phyloP scores from a whole-genome alignment of 2,888 invertebrate genomes.

The Dicranocentrus wangi region DNA sequence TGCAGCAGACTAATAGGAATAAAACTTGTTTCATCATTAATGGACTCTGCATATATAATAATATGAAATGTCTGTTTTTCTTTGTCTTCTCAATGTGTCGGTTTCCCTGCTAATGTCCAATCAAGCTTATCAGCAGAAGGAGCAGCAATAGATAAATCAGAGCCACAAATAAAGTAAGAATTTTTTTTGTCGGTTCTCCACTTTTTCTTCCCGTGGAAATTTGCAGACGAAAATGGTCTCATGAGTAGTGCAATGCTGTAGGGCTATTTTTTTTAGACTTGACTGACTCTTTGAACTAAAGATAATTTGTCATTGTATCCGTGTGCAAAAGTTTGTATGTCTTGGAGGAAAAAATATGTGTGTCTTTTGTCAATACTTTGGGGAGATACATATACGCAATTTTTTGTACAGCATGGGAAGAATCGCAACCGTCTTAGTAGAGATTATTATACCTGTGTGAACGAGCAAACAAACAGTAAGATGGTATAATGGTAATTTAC shows the following conservation, averaged over 20 bases:
- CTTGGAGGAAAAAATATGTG: background rate
- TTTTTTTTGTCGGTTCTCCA: background rate
- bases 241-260: background rate
- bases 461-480: too few relatives aligned
- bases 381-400: background rate
- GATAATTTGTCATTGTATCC: slow-evolving; percentile 41
- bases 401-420: background rate
- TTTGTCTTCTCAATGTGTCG: too few relatives aligned
- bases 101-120: slow-evolving; percentile 28
- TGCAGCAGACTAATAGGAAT: too few relatives aligned
- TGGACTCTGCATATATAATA: too few relatives aligned
- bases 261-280: background rate
- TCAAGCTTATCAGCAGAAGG: slow-evolving; percentile 34
- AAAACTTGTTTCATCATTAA: too few relatives aligned
- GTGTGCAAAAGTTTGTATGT: background rate
- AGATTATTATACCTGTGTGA: too few relatives aligned
- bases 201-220: slow-evolving; percentile 35
- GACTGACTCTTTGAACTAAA: slow-evolving; percentile 14
- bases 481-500: slow-evolving; percentile 1
- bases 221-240: slow-evolving; percentile 7
- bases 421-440: too few relatives aligned
- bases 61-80: too few relatives aligned
- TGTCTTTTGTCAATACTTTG: slow-evolving; percentile 25
- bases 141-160: background rate
- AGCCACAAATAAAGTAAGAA: background rate